A percentile compares a stretch with the other conserved stretches of the same genome.
These are phyloP conservation scores for Anagrus nilaparvatae DNA, from an alignment of 1,140 invertebrate species.

Conservation along the genomic window DNA sequence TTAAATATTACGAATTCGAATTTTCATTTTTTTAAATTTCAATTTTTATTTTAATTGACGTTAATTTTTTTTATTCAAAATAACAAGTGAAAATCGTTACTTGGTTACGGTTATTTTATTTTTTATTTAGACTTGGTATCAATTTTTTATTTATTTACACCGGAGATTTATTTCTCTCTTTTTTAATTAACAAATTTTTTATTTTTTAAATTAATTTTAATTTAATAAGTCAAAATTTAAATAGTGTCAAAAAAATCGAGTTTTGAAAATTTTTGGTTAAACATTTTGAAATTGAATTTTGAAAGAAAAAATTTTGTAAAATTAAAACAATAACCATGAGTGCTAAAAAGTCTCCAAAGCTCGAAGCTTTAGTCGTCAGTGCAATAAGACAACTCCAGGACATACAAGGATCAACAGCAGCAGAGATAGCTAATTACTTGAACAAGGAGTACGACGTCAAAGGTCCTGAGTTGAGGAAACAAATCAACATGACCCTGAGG, in stretches of 20 bases:
- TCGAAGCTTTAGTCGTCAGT: constrained; percentile 31
- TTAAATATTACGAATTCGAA: no score
- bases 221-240: not conserved
- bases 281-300: not conserved
- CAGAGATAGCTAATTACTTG: constrained; percentile 35
- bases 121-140: not conserved
- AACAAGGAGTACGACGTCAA: constrained; percentile 30
- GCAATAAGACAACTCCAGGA: constrained; percentile 33
- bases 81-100: not conserved
- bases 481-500: constrained; percentile 29
- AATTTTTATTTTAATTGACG: no score
- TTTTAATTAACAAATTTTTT: not conserved
- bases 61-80: not conserved
- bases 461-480: constrained; percentile 19
- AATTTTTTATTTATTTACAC: not conserved
- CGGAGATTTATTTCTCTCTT: not conserved
- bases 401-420: constrained; percentile 30
- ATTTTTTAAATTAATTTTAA: not conserved
- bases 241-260: not conserved
- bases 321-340: constrained; percentile 13
- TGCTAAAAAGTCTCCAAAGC: constrained; percentile 20
- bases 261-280: not conserved
- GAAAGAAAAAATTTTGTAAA: no score
- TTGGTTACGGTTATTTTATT: constrained; percentile 1
- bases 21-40: no score